Evolutionary conservation across 2,888 invertebrate genomes (phyloP), one percentile per base, ranked within the genome.

Genomic region (Protonemura montana): DNA sequence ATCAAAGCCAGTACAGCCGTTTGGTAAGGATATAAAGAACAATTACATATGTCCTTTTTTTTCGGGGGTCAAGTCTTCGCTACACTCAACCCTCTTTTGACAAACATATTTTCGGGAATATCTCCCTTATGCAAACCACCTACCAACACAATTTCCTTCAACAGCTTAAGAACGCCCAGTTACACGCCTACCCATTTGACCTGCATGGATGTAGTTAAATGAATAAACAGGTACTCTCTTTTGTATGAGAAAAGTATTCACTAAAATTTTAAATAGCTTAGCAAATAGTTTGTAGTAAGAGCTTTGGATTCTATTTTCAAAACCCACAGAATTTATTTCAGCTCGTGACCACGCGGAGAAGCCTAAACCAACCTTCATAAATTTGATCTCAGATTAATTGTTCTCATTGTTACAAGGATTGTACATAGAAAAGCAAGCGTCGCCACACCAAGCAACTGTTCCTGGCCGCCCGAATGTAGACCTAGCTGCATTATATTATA

Each of bases 351-450:
- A 59, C 21, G 59, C 21, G 59, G 21, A 59, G 59, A 59, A 59
- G 59, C 21, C 59, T 21, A 21, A 59, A 13, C 59, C 21, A 59
- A 59, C 59, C 16, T 59, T 59, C 81, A 81, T 81, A 81, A 81
- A 81, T 81, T 29, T 81, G 81, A 81, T 81, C n/a, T 27, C 81
- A 81, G 81, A 81, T 81, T 81, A 81, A 81, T 81, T 81, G 81
- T 81, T 30, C 81, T 30, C 81, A 30, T 81, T 81, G 81, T 81
- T 41, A 41, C 2, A 10, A 28, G 81, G 28, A 30, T 81, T 13
- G 28, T 29, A 28, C 29, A 81, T 81, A 29, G 81, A 81, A 81
- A 28, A 16, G 81, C 13, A 7, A 59, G 59, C 59, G 59, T 21
- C 59, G 59, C 16, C 59, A 21, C 13, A 21, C 59, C 59, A 59